Evolutionary conservation across 2,113 vertebrate species (phyloP).

Genomic region (Paramormyrops kingsleyae): DNA sequence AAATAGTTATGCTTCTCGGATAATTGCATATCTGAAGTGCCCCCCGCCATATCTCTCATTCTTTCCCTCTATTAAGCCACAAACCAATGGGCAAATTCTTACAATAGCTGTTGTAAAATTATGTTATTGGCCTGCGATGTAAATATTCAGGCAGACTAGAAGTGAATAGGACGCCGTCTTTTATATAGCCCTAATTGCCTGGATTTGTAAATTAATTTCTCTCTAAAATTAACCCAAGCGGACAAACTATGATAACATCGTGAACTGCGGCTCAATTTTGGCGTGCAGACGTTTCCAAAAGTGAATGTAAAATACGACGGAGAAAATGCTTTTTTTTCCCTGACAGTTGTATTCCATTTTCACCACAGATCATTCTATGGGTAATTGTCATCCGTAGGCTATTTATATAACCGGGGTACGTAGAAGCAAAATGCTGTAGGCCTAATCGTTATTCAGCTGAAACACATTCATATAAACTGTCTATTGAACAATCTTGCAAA

Average conservation of each 20-base stretch:
- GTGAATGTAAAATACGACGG: background rate
- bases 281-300: background rate
- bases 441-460: background rate
- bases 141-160: background rate
- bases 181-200: background rate
- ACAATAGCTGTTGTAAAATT: conserved; percentile 23
- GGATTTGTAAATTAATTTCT: conserved; percentile 13
- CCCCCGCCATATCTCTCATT: background rate
- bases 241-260: background rate
- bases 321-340: background rate
- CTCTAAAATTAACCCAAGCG: background rate
- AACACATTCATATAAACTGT: background rate
- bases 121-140: conserved; percentile 37
- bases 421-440: background rate
- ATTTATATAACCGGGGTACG: background rate
- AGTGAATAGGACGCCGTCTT: background rate
- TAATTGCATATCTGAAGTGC: conserved; percentile 19
- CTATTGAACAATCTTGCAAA: background rate
- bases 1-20: conserved; percentile 13
- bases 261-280: background rate
- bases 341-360: background rate
- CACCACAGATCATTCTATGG: background rate
- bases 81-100: conserved; percentile 22
- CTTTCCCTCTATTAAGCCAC: conserved; percentile 18
- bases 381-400: background rate